Percentiles rank a stretch among this genome's conserved stretches.
phyloP scores from a whole-genome alignment of 2,797 vertebrate genomes.

The Acanthiza pusilla region DNA sequence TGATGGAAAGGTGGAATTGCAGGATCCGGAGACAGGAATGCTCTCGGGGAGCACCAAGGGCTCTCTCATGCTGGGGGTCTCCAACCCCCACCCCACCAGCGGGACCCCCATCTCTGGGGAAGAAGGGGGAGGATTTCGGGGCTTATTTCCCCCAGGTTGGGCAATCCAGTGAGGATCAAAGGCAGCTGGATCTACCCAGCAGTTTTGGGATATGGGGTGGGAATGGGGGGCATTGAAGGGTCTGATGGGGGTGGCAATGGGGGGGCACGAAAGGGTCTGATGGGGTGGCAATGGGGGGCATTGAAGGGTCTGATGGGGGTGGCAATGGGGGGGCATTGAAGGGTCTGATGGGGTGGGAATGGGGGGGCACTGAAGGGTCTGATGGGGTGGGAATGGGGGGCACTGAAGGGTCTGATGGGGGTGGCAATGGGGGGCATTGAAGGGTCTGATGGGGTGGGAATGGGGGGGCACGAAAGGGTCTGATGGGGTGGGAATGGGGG shows the following conservation, averaged over 20 bases:
- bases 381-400: no score
- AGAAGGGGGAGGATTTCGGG: neutral
- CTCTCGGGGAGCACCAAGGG: neutral
- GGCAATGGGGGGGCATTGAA: no score
- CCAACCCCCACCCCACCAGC: neutral
- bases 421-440: no score
- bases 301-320: neutral
- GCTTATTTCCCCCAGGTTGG: no score
- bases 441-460: neutral
- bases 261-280: neutral
- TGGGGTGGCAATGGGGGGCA: no score
- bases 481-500: neutral
- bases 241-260: neutral
- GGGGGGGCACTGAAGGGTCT: no score
- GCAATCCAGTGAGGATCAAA: neutral
- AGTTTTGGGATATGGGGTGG: fast-evolving
- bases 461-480: neutral
- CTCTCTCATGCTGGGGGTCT: neutral
- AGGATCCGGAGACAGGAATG: fast-evolving
- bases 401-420: neutral
- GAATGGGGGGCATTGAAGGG: neutral
- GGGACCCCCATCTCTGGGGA: neutral
- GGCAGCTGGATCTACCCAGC: neutral
- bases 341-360: neutral
- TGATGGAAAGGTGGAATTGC: neutral